A percentile compares a stretch with the other conserved stretches of the same genome.
These are phyloP conservation scores for Selenia dentaria DNA, from an alignment of 2,888 invertebrate species.

Conservation along the genomic window DNA sequence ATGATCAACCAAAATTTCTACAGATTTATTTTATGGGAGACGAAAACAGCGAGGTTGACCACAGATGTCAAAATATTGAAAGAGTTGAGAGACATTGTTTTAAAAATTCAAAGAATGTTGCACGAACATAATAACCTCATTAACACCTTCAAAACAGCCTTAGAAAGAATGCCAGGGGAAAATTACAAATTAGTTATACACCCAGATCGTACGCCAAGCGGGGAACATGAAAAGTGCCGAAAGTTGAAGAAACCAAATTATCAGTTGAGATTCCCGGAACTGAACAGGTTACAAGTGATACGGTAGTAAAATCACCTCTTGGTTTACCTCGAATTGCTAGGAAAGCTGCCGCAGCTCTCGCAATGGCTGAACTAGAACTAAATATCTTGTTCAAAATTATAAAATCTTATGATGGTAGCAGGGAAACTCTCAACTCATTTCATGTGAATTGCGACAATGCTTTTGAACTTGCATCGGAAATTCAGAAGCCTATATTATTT, in stretches of 20 bases:
- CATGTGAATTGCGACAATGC: too few relatives aligned
- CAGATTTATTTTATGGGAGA: conserved; percentile 47
- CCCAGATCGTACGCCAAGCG: conserved; percentile 37
- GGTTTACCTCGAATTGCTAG: too few relatives aligned
- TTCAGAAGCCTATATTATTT: too few relatives aligned
- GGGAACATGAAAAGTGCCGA: background rate
- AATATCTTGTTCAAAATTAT: too few relatives aligned
- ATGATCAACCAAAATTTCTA: conserved; percentile 38
- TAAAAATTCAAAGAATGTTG: conserved; percentile 39
- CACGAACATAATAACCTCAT: conserved; percentile 39
- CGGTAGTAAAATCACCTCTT: too few relatives aligned
- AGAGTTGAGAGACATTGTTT: conserved; percentile 35
- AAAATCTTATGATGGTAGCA: too few relatives aligned
- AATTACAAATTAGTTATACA: conserved; percentile 41
- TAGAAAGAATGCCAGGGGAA: conserved; percentile 38
- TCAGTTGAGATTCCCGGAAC: too few relatives aligned
- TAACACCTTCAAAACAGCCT: conserved; percentile 41
- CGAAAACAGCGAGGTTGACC: conserved; percentile 33
- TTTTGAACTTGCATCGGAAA: too few relatives aligned
- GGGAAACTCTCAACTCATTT: too few relatives aligned
- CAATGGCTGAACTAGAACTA: too few relatives aligned
- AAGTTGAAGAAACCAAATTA: background rate
- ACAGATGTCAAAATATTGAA: conserved; percentile 34
- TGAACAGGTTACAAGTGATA: too few relatives aligned
- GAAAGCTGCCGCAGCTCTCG: too few relatives aligned